Evolutionary conservation across 2,888 invertebrate genomes (phyloP), one percentile per base, ranked within the genome.

Genomic region (Lasioglossum leucozonium): DNA sequence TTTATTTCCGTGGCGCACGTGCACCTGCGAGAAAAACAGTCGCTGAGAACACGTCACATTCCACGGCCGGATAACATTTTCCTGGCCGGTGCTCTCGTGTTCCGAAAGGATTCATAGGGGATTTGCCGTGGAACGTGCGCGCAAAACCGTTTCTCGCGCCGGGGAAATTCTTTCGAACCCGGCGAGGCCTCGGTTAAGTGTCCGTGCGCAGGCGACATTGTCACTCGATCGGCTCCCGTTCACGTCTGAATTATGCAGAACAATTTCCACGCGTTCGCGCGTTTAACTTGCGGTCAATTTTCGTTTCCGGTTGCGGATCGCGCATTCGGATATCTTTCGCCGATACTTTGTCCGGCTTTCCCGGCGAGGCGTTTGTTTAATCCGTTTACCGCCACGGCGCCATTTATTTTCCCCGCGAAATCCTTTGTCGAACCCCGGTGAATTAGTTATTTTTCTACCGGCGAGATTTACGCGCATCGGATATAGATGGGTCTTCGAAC

Each of bases 1-100:
- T 88, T 88, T 84, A 88, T 87, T 84, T 87, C 76, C 34, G 26
- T 44, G 80, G 76, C 22, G 74, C 88, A 77, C 87, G 86, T 75
- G 72, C 81, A 77, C 76, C 77, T 81, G 83, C 72, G 44, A 78
- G 84, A 75, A 85, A 84, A 81, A 76, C 71, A 47, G 42, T 34
- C 72, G 37, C 47, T 74, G 79, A 77, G 30, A 88, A 86, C 69
- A 74, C 81, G 76, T 79, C 55, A 79, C 76, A 88, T 87, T 82
- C 85, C 87, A 75, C 80, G 72, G 42, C 18, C 47, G 76, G 75
- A 82, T 88, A 86, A 81, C 79, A 79, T 81, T 85, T 86, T 51
- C 76, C 69, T 72, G 76, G 40, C 42, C 65, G 51, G 55, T 55
- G 55, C 55, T 55, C 75, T 71, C 47, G 79, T 55, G 86, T 84